Percentiles rank a stretch among this genome's conserved stretches.
These are phyloP conservation scores for Baccha elongata DNA, from an alignment of 2,888 invertebrate species.

Conservation along the genomic window DNA sequence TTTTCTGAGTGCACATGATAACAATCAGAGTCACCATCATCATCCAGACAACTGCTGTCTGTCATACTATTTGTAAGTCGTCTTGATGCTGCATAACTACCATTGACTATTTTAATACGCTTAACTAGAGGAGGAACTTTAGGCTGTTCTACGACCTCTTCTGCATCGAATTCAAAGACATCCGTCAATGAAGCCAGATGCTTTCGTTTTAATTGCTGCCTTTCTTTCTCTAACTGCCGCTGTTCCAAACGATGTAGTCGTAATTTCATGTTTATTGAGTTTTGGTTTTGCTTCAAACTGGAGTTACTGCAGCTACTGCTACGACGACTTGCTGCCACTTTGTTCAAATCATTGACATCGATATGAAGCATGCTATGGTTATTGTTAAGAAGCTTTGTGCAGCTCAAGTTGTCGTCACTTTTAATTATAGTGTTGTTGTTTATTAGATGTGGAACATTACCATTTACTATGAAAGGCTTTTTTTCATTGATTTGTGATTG, in stretches of 20 bases:
- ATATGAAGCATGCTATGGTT: slow-evolving; percentile 7
- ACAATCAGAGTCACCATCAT: slow-evolving; percentile 64
- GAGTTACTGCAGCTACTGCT: slow-evolving; percentile 76
- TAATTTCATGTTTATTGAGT: slow-evolving; percentile 75
- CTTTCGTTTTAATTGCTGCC: slow-evolving; percentile 44
- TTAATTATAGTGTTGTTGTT: slow-evolving; percentile 62
- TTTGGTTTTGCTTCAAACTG: slow-evolving; percentile 75
- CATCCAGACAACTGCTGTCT: slow-evolving; percentile 73
- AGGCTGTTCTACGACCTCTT: slow-evolving; percentile 10
- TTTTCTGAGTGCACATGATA: slow-evolving; percentile 55
- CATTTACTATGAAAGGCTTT: slow-evolving; percentile 23
- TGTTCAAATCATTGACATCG: slow-evolving; percentile 50
- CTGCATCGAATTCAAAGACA: slow-evolving; percentile 29
- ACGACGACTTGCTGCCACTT: slow-evolving; percentile 62
- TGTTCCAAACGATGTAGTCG: slow-evolving; percentile 66
- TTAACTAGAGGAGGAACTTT: slow-evolving; percentile 68
- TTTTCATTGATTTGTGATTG: background rate
- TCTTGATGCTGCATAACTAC: slow-evolving; percentile 69
- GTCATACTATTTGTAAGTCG: slow-evolving; percentile 73
- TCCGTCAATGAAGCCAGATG: slow-evolving; percentile 11
- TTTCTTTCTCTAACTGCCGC: slow-evolving; percentile 29
- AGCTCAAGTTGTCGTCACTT: slow-evolving; percentile 9
- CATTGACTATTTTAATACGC: slow-evolving; percentile 76
- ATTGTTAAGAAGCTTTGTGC: slow-evolving; percentile 12
- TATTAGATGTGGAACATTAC: slow-evolving; percentile 39